These are phyloP conservation scores for Pituophis catenifer DNA, from an alignment of 2,113 vertebrate species.

Conservation along the genomic window DNA sequence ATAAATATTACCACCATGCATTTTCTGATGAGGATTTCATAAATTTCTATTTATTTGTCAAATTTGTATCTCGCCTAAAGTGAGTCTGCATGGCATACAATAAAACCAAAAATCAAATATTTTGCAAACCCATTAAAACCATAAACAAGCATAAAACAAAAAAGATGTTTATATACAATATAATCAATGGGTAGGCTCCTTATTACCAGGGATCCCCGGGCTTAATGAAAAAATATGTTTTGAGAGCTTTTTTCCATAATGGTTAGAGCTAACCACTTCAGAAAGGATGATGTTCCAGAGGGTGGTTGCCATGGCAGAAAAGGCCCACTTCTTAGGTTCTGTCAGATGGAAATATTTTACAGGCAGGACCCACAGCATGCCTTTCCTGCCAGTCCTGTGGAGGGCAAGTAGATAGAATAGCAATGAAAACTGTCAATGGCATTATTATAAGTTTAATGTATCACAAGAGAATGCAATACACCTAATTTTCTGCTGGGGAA, in stretches of 20 bases:
- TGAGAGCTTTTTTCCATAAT: background rate
- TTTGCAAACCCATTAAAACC: background rate
- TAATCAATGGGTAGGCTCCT: background rate
- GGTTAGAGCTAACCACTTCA: background rate
- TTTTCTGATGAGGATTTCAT: background rate
- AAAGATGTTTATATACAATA: background rate
- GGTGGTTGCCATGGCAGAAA: background rate
- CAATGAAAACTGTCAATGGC: background rate
- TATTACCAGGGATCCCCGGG: background rate
- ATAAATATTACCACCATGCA: background rate
- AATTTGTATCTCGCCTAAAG: background rate
- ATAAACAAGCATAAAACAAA: background rate
- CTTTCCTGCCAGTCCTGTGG: background rate
- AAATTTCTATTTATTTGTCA: background rate
- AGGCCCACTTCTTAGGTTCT: background rate
- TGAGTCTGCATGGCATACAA: background rate
- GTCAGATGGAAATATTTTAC: background rate
- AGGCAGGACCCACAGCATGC: background rate
- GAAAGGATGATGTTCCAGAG: background rate
- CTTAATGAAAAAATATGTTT: background rate
- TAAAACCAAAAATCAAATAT: background rate
- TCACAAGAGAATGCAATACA: background rate
- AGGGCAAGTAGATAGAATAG: background rate
- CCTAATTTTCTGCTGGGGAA: background rate
- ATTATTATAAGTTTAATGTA: background rate